A percentile compares a stretch with the other conserved stretches of the same genome.
phyloP scores from a whole-genome alignment of 2,888 invertebrate genomes.

The Galerucella nymphaeae region DNA sequence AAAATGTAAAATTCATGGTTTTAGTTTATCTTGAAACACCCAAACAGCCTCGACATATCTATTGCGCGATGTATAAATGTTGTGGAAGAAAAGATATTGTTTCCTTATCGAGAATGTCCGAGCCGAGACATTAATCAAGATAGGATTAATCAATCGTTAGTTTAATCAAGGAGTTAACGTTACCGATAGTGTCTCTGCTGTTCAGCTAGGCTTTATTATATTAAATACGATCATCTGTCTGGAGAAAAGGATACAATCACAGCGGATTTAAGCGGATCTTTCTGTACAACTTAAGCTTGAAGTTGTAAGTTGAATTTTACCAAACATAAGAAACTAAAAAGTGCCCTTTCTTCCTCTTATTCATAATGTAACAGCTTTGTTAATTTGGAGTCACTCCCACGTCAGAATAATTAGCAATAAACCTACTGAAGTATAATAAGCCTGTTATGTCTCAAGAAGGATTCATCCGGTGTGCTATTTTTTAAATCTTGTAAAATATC shows the following conservation, averaged over 20 bases:
- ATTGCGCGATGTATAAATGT: neutral
- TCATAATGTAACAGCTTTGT: no score
- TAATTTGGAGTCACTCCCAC: no score
- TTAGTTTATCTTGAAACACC: no score
- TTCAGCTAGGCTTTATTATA: constrained; percentile 25
- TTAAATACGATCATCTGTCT: constrained; percentile 28
- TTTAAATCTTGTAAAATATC: neutral
- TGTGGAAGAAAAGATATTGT: constrained; percentile 1
- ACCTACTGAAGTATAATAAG: no score
- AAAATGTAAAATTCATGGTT: no score
- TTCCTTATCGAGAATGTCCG: neutral
- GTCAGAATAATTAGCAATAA: no score
- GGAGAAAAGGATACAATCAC: constrained; percentile 31
- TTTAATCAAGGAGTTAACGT: constrained; percentile 13
- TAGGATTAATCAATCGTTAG: constrained; percentile 9
- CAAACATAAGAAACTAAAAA: neutral
- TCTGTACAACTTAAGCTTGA: neutral
- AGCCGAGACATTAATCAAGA: constrained; percentile 12
- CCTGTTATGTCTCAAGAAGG: no score
- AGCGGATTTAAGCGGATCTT: constrained; percentile 16
- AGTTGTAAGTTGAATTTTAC: neutral
- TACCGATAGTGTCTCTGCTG: constrained; percentile 26
- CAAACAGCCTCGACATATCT: no score
- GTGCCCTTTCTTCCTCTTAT: no score
- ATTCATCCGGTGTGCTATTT: neutral